phyloP scores from a whole-genome alignment of 2,888 invertebrate species.

The Synanthedon tipuliformis region DNA sequence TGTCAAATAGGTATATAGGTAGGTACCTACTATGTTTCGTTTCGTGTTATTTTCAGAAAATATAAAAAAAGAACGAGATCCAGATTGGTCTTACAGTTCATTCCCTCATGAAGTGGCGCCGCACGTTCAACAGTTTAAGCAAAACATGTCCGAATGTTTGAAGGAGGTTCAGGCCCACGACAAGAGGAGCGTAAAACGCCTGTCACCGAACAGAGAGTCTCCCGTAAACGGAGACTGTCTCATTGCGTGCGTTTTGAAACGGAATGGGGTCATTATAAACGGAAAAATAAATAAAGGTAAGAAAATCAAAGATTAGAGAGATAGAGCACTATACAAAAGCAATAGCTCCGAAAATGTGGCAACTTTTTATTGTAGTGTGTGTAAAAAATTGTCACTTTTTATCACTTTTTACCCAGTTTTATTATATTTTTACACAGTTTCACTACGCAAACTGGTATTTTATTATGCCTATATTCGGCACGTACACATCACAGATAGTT shows the following conservation, averaged over 20 bases:
- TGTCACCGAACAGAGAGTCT: slow-evolving; percentile 47
- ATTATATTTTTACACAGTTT: no score
- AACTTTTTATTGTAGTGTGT: no score
- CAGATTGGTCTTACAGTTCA: slow-evolving; percentile 68
- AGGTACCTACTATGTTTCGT: no score
- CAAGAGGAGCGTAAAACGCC: slow-evolving; percentile 30
- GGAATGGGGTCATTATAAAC: slow-evolving; percentile 44
- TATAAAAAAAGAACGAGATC: slow-evolving; percentile 20
- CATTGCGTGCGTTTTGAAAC: slow-evolving; percentile 55
- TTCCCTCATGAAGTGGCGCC: slow-evolving; percentile 36
- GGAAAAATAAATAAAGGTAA: slow-evolving; percentile 54
- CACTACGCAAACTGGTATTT: no score
- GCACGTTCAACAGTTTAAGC: slow-evolving; percentile 45
- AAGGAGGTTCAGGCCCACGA: slow-evolving; percentile 48
- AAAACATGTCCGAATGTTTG: slow-evolving; percentile 54
- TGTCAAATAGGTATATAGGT: background rate
- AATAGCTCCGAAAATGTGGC: no score
- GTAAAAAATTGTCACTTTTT: no score
- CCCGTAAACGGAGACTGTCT: slow-evolving; percentile 56
- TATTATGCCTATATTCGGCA: no score
- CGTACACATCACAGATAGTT: no score
- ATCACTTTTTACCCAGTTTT: no score
- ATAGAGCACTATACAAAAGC: no score
- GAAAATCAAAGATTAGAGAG: no score
- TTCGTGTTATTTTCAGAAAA: slow-evolving; percentile 6